Percentiles rank a stretch among this genome's conserved stretches.
Conservation (phyloP, 37 sponge, comb jelly and placozoan genomes). For the Geodia barretti region DNA sequence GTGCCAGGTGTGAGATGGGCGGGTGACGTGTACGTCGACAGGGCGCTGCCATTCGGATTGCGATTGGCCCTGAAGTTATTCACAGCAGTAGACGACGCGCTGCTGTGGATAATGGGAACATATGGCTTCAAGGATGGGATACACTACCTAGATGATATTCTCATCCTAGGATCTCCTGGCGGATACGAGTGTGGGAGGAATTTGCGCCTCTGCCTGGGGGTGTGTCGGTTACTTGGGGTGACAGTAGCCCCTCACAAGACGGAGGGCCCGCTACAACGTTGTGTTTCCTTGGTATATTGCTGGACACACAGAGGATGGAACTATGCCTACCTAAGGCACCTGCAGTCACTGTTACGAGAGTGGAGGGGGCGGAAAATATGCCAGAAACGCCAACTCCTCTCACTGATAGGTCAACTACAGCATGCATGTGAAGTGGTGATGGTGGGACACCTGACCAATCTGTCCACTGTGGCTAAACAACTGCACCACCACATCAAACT, state of each 20-base stretch:
- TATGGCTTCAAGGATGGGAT: background rate
- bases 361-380: conserved; percentile 1
- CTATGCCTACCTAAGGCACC: too few species aligned
- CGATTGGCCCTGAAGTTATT: background rate
- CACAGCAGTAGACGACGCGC: background rate
- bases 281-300: background rate
- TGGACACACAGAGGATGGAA: too few species aligned
- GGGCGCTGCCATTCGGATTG: background rate
- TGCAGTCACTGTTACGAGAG: background rate
- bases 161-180: background rate
- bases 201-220: too few species aligned
- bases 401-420: conserved; percentile 17
- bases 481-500: conserved; percentile 18
- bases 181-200: background rate
- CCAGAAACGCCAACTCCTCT: conserved; percentile 5
- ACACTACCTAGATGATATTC: background rate
- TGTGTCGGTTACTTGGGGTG: too few species aligned
- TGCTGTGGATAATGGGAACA: background rate
- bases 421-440: conserved; percentile 5
- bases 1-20: background rate
- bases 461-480: background rate
- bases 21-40: background rate
- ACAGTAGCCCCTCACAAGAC: background rate
- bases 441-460: conserved; percentile 12
- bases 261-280: background rate